Evolutionary conservation across 2,113 vertebrate species (phyloP), one percentile per base, ranked within the genome.

Genomic region (Osmerus mordax): DNA sequence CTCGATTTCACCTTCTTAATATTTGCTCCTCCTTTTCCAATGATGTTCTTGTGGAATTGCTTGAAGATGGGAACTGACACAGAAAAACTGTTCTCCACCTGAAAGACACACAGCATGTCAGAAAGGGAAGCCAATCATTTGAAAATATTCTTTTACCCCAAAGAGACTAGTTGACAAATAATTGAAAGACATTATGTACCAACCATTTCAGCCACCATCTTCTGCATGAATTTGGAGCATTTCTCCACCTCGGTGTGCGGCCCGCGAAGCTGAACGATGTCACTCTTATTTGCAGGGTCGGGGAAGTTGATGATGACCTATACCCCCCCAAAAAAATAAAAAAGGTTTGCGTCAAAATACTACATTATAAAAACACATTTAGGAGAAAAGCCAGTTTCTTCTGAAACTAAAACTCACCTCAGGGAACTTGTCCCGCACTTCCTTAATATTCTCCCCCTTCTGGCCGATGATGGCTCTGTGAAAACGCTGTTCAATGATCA

Each of bases 301-400:
- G 97, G 97, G 87, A 99, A 99, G 79, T 99, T 99, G 88, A 99
- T 99, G 80, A 99, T 97, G 78, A 99, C 97, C 97, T 99, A 47
- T 21, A 47, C 1, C 9, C 6, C 7, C 41, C 41, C 41, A 1
- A 47, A 47, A 2, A 1, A 9, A 47, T 12, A 6, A 47, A 47
- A 47, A 47, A 8, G 41, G 25, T 28, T 28, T 47, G 9, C 2
- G 9, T 9, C 9, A 78, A 76, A 71, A 68, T 47, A 1, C 12
- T 15, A 0, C 5, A 65, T 9, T 0, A 3, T 3, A 65, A 6
- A 19, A 6, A 56, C n/a, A 54, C 11, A 47, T 47, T 47, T 47
- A 47, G 41, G 41, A 47, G 9, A 47, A 47, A 47, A 12, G 19
- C 7, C 11, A 16, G 23, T 32, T 3, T 6, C 13, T 18, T 64